Conservation (phyloP, 1,140 invertebrate species). For the Solenopsis invicta region DNA sequence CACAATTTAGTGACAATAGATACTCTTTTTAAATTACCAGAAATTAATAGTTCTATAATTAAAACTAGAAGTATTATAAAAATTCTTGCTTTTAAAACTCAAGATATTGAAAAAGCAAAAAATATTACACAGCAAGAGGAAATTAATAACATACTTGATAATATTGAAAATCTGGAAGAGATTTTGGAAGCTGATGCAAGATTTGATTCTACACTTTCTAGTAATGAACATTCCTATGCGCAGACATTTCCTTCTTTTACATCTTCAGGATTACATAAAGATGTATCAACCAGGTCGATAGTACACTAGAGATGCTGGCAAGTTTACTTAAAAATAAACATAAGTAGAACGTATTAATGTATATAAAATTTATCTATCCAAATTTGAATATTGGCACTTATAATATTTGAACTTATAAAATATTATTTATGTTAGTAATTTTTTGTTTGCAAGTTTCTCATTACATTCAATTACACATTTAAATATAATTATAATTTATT, state of each 20-base stretch:
- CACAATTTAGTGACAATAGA: constrained; percentile 13
- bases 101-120: constrained; percentile 17
- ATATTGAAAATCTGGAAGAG: constrained; percentile 19
- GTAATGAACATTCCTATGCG: constrained; percentile 6
- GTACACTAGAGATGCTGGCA: no score
- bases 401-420: no score
- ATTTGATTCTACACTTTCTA: background rate
- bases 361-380: no score
- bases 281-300: constrained; percentile 29
- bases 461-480: no score
- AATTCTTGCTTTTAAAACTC: constrained; percentile 26
- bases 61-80: constrained; percentile 40
- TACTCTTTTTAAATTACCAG: constrained; percentile 19
- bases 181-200: background rate
- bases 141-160: constrained; percentile 32
- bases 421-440: no score
- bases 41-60: constrained; percentile 15
- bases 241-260: background rate
- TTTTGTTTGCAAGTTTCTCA: no score
- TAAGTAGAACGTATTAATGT: no score
- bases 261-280: constrained; percentile 38
- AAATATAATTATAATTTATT: no score
- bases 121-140: background rate
- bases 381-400: no score
- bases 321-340: no score